Percentiles rank a stretch among this genome's conserved stretches.
Conservation (phyloP, 2,113 vertebrate species). For the Sander vitreus region DNA sequence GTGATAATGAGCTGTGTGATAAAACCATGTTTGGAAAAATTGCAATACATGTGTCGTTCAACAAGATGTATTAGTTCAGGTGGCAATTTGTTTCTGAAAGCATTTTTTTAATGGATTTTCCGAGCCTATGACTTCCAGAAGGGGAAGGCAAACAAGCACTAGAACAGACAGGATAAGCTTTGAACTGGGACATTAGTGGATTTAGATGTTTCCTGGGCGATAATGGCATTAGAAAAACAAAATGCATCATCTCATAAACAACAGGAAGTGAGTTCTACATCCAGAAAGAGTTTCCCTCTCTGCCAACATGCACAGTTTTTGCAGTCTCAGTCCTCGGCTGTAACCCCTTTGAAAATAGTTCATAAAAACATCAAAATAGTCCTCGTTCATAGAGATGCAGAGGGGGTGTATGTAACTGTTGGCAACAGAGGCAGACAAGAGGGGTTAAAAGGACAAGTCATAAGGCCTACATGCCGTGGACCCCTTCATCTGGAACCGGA, state of each 20-base stretch:
- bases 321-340: background rate
- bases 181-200: slow-evolving; percentile 48
- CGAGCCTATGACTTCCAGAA: slow-evolving; percentile 39
- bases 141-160: slow-evolving; percentile 43
- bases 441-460: slow-evolving; percentile 31
- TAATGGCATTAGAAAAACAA: slow-evolving; percentile 43
- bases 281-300: background rate
- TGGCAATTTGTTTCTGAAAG: slow-evolving; percentile 53
- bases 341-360: background rate
- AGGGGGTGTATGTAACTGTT: background rate
- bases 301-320: background rate
- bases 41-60: slow-evolving; percentile 55
- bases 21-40: slow-evolving; percentile 46
- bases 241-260: slow-evolving; percentile 53
- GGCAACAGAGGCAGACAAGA: slow-evolving; percentile 9
- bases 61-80: slow-evolving; percentile 60
- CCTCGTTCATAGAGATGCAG: background rate
- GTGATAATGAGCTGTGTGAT: slow-evolving; percentile 65
- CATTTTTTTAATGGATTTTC: slow-evolving; percentile 62
- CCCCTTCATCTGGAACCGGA: slow-evolving; percentile 28
- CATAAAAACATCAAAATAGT: background rate
- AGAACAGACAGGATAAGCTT: slow-evolving; percentile 34
- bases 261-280: slow-evolving; percentile 46
- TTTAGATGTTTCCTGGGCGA: slow-evolving; percentile 57
- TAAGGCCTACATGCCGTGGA: background rate